phyloP scores from a whole-genome alignment of 2,888 invertebrate species.

The Pheosia gnoma region DNA sequence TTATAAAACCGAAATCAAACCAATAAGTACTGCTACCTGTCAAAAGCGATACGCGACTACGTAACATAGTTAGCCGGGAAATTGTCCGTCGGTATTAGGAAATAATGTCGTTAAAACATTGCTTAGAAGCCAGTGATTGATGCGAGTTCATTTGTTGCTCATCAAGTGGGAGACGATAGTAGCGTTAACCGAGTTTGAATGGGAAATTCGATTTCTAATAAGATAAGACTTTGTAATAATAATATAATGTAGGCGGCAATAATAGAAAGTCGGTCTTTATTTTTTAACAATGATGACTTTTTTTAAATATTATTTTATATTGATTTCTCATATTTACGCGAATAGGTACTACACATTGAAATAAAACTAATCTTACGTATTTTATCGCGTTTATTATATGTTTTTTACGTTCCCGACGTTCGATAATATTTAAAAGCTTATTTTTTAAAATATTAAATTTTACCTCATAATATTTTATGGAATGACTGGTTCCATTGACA shows the following conservation, averaged over 20 bases:
- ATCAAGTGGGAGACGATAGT: slow-evolving; percentile 38
- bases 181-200: slow-evolving; percentile 34
- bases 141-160: slow-evolving; percentile 59
- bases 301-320: too few relatives aligned
- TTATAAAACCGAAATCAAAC: neutral
- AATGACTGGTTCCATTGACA: too few relatives aligned
- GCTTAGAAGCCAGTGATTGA: slow-evolving; percentile 61
- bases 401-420: too few relatives aligned
- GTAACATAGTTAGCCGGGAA: slow-evolving; percentile 50
- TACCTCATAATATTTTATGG: too few relatives aligned
- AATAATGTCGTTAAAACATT: slow-evolving; percentile 75
- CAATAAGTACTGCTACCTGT: slow-evolving; percentile 14
- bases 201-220: slow-evolving; percentile 13
- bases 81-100: slow-evolving; percentile 65
- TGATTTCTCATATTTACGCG: too few relatives aligned
- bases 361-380: too few relatives aligned
- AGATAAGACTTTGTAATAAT: neutral
- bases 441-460: too few relatives aligned
- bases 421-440: too few relatives aligned
- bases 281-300: too few relatives aligned
- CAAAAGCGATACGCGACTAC: slow-evolving; percentile 35
- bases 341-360: too few relatives aligned
- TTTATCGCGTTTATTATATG: too few relatives aligned
- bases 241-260: neutral
- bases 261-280: too few relatives aligned